These are phyloP conservation scores for Macrocentrus cingulum DNA, from an alignment of 1,140 invertebrate species.

Conservation along the genomic window DNA sequence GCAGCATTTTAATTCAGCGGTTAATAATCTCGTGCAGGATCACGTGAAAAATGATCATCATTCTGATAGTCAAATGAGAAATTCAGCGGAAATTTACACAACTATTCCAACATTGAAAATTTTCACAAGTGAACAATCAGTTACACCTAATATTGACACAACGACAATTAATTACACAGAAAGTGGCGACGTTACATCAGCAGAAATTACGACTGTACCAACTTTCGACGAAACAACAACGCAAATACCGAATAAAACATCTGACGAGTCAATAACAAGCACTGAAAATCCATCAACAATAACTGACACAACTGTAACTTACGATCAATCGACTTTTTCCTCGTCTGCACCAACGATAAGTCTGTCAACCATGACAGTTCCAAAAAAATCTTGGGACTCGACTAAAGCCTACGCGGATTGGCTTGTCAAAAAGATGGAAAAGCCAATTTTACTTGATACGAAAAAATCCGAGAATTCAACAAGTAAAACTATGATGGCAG, in stretches of 20 bases:
- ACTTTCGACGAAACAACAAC: conserved; percentile 18
- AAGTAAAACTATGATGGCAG: conserved; percentile 12
- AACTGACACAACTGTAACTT: conserved; percentile 2
- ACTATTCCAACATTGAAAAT: too few species aligned
- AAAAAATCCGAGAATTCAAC: conserved; percentile 9
- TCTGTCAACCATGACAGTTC: conserved; percentile 20
- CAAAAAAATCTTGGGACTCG: conserved; percentile 28
- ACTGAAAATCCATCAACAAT: conserved; percentile 7
- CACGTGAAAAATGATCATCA: conserved; percentile 27
- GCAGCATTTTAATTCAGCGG: conserved; percentile 45
- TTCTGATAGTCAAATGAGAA: too few species aligned
- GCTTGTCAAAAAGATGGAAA: conserved; percentile 30
- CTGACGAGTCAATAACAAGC: conserved; percentile 7
- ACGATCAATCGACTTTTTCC: conserved; percentile 2
- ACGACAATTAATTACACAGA: conserved; percentile 24
- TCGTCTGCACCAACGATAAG: too few species aligned
- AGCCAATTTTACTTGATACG: background rate
- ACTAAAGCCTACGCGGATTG: conserved; percentile 19
- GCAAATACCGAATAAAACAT: conserved; percentile 5
- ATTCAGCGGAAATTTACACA: too few species aligned
- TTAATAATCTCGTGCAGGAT: conserved; percentile 43
- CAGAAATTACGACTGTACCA: conserved; percentile 14
- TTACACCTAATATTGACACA: conserved; percentile 12
- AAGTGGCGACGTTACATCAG: background rate
- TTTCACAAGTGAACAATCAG: conserved; percentile 15